Evolutionary conservation across 2,113 vertebrate genomes (phyloP), one percentile per base, ranked within the genome.

Genomic region (Vicugna pacos): DNA sequence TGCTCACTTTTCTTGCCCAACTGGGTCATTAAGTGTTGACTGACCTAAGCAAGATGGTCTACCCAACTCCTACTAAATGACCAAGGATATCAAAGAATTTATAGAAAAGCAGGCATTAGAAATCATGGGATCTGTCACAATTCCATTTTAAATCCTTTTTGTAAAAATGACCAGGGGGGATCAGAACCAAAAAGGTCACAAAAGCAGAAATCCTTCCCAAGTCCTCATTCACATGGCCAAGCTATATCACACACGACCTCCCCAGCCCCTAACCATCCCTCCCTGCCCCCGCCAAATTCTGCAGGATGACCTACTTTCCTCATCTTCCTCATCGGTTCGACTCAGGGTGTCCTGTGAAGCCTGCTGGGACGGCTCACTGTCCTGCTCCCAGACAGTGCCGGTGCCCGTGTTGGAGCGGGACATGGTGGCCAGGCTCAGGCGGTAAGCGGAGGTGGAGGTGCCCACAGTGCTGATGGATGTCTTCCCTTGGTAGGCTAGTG

Each of bases 391-490:
- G 16, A 99, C 99, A 0, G 99, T 99, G 87, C 99, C 99, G 0
- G 99, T 99, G 96, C 99, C 99, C 0, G 99, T 99, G 98, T 99
- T 99, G 96, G 99, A 99, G 98, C 99, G 99, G 5, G 99, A 99
- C 99, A 99, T 99, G 28, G 99, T 99, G 98, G 99, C 99, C 98
- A 99, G 98, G 96, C 99, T 99, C 97, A 99, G 98, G 96, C 99
- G 99, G 96, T 99, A 99, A 0, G 99, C 99, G 0, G 99, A 99
- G 0, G 99, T 99, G 62, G 99, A 99, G 8, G 99, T 99, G 46
- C 99, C 99, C 97, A 99, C 99, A 0, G 99, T 99, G 97, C 99
- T 99, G 98, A 99, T 99, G 17, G 99, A 99, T 0, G 99, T 99
- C 98, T 99, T 99, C 89, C 99, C 99, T 98, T 99, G 99, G 98